Conservation (phyloP, 2,888 invertebrate genomes). For the Toxonevra muliebris region DNA sequence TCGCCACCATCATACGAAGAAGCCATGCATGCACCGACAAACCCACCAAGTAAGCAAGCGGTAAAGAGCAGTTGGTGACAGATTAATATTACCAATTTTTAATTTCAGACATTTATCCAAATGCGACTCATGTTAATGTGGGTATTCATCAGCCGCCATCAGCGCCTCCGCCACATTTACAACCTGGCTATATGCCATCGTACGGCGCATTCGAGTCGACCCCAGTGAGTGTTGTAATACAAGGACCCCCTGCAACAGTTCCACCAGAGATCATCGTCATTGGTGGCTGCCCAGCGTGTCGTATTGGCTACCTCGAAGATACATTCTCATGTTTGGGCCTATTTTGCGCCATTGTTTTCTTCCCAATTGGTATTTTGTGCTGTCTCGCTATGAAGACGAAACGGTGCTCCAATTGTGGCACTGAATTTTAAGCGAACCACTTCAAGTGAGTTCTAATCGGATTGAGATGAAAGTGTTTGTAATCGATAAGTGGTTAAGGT, state of each 20-base stretch:
- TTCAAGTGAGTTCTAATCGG: not conserved
- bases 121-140: conserved; percentile 17
- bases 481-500: no score
- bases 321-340: conserved; percentile 87
- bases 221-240: conserved; percentile 70
- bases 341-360: conserved; percentile 71
- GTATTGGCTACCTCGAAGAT: conserved; percentile 87
- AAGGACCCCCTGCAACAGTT: conserved; percentile 69
- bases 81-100: not conserved
- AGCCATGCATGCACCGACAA: conserved; percentile 38
- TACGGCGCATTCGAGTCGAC: conserved; percentile 67
- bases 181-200: conserved; percentile 65
- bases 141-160: conserved; percentile 43
- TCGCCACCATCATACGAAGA: conserved; percentile 43
- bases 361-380: conserved; percentile 87
- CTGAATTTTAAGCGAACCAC: conserved; percentile 69
- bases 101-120: not conserved
- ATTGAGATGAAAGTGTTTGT: not conserved
- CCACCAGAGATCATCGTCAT: conserved; percentile 83
- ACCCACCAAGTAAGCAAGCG: conserved; percentile 37
- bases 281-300: conserved; percentile 88
- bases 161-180: conserved; percentile 41
- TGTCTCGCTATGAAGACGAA: conserved; percentile 85
- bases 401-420: conserved; percentile 88
- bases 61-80: conserved; percentile 13